Base-by-base conservation (phyloP, 2,797 vertebrate species). In the Notolabrus celidotus region DNA sequence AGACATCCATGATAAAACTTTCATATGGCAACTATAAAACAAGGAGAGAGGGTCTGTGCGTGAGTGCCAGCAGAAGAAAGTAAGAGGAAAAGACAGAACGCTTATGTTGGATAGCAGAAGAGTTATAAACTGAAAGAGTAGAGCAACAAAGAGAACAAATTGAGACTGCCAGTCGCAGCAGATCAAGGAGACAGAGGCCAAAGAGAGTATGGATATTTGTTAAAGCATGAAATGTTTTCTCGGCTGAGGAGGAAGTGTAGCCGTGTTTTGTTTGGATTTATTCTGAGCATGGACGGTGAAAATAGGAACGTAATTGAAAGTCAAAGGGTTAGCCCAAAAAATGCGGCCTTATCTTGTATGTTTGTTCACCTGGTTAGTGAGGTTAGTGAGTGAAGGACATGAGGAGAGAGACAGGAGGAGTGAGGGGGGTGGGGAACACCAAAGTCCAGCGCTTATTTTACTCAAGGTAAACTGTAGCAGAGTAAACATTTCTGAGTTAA, bases 291-390 rank as follows among this genome's bases (percentile, higher is more conserved):
- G 57, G 74, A 77, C 9, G 53, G 67, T 56, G 76, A 86, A 89
- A 87, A 89, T 79, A 84, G 84, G 73, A 71, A 55, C 5, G 10
- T 78, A 84, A 86, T 77, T 86, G 77, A 86, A 89, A 89, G 88
- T 87, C 86, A 89, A 71, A 90, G 81, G 67, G 77, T 77, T 72
- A 85, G 79, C 52, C 54, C 41, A 52, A 88, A 88, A 93, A 82
- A 91, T 79, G 82, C 54, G 60, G 89, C 85, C 88, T 93, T 94
- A 94, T 94, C 92, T 88, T 83, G 79, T 82, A 76, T 94, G 92
- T 95, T 95, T 94, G 92, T 90, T 91, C 92, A 93, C 92, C 91
- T 93, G 91, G 92, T 92, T 92, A 91, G 72, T 15, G 22, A 70
- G 85, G 90, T 93, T 90, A 93, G 80, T 52, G 56, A 90, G 85